Conservation (phyloP, 2,113 vertebrate species). For the Eidolon helvum region DNA sequence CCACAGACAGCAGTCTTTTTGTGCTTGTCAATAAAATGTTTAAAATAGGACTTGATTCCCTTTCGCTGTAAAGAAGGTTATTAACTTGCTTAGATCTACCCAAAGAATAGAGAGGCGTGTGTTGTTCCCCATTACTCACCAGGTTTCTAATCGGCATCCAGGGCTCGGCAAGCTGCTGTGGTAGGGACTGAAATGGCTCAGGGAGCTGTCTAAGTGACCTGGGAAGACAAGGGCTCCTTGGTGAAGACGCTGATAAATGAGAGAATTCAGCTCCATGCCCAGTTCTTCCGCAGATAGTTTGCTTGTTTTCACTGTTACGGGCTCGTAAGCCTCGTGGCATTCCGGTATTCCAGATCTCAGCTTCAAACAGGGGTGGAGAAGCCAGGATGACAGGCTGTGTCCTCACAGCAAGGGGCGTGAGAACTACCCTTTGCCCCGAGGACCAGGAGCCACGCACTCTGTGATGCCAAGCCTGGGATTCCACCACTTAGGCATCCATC, state of each 20-base stretch:
- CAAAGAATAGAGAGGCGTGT: slow-evolving; percentile 73
- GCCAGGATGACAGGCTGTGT: fast-evolving
- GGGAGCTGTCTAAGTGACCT: slow-evolving; percentile 79
- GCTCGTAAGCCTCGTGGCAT: background rate
- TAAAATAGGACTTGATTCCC: slow-evolving; percentile 81
- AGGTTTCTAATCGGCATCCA: slow-evolving; percentile 82
- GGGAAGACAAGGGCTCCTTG: slow-evolving; percentile 75
- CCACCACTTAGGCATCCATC: background rate
- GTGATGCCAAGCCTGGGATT: background rate
- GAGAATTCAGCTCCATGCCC: slow-evolving; percentile 65
- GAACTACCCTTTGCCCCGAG: background rate
- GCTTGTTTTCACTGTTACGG: background rate
- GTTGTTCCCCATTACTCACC: slow-evolving; percentile 75
- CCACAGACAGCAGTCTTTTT: slow-evolving; percentile 73
- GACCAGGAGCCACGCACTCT: background rate
- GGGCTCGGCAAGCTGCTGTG: slow-evolving; percentile 71
- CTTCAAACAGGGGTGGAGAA: background rate
- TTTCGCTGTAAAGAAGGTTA: slow-evolving; percentile 81
- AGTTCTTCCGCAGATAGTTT: background rate
- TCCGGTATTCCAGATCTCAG: background rate
- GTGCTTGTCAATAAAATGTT: slow-evolving; percentile 81
- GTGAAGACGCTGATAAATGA: slow-evolving; percentile 82
- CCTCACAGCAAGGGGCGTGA: fast-evolving
- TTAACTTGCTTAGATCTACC: slow-evolving; percentile 80
- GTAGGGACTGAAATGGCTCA: slow-evolving; percentile 76